phyloP scores from a whole-genome alignment of 2,797 vertebrate species.

The Pteronotus mesoamericanus region DNA sequence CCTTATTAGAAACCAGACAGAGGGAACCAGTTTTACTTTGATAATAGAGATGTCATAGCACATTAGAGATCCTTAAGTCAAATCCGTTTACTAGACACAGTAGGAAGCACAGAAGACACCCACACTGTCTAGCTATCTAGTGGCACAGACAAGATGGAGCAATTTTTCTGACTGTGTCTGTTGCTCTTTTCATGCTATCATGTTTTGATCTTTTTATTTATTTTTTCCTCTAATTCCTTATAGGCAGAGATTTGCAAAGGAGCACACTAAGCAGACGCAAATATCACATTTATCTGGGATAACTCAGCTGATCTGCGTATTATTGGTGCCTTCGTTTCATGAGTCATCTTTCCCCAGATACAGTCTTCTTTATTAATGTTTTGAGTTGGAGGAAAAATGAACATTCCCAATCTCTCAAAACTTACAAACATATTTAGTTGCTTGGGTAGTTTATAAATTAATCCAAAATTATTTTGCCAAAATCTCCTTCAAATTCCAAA shows the following conservation, averaged over 20 bases:
- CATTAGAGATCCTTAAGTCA: background rate
- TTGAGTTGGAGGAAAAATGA: background rate
- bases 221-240: background rate
- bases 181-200: background rate
- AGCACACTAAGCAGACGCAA: background rate
- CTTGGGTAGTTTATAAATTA: background rate
- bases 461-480: slow-evolving; percentile 24
- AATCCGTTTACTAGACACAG: background rate
- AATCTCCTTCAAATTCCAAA: slow-evolving; percentile 8
- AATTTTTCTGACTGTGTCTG: background rate
- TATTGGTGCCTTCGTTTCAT: background rate
- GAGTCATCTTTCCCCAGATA: background rate
- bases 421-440: background rate
- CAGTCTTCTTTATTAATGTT: background rate
- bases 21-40: background rate
- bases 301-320: background rate
- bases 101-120: background rate
- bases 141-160: background rate
- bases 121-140: too few species aligned
- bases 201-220: background rate
- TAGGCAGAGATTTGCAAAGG: background rate
- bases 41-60: background rate
- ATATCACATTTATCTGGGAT: background rate
- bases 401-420: background rate
- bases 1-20: background rate